phyloP scores from a whole-genome alignment of 2,797 vertebrate species.

The Paramormyrops hopkinsi region DNA sequence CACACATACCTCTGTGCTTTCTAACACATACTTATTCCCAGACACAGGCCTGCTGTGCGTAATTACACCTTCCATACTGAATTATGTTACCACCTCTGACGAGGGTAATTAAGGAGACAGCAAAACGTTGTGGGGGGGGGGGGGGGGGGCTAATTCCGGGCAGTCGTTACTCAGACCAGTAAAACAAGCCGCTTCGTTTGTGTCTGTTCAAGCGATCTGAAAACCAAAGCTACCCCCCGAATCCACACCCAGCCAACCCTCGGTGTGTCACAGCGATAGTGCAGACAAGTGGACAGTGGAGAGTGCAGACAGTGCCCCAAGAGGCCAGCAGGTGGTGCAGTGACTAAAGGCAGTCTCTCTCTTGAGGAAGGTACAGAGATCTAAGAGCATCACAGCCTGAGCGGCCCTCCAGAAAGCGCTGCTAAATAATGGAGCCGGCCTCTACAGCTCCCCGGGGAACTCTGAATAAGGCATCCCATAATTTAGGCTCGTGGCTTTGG shows the following conservation, averaged over 20 bases:
- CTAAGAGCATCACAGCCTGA: neutral
- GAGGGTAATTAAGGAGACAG: neutral
- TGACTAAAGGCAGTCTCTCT: neutral
- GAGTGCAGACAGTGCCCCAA: neutral
- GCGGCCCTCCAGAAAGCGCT: neutral
- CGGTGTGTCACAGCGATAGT: neutral
- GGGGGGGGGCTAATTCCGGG: neutral
- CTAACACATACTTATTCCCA: neutral
- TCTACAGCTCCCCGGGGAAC: neutral
- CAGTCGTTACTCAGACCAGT: neutral
- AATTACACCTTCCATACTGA: neutral
- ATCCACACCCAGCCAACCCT: neutral
- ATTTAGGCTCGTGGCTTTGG: neutral
- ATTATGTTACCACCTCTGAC: neutral
- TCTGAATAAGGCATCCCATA: neutral
- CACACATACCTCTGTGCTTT: neutral
- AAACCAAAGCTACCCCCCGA: neutral
- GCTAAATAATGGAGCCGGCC: neutral
- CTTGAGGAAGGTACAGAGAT: neutral
- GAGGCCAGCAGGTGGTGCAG: neutral
- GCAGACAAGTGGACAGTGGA: neutral
- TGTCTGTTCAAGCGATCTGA: neutral
- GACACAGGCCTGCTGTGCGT: neutral
- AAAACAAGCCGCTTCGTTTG: neutral
- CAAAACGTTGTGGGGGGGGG: neutral